Conservation (phyloP, 2,113 vertebrate genomes). For the Odobenus rosmarus region DNA sequence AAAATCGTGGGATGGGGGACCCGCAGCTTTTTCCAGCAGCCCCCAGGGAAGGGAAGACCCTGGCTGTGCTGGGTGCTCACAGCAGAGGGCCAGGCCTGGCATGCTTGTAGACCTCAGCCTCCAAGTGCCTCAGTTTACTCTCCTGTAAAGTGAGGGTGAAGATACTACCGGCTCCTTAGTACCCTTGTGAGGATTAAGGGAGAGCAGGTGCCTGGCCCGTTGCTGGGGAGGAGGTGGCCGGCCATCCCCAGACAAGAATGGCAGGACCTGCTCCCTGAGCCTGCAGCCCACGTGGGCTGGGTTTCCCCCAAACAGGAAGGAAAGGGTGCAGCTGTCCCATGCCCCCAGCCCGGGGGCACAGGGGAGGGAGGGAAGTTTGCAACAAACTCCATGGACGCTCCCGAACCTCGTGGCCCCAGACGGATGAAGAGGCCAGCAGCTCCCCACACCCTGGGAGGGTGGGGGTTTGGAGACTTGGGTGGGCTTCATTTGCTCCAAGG, state of each 20-base stretch:
- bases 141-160: neutral
- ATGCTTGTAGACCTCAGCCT: too few relatives aligned
- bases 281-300: too few relatives aligned
- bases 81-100: neutral
- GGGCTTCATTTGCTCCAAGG: neutral
- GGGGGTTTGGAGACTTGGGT: rapidly evolving
- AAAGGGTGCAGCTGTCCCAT: neutral
- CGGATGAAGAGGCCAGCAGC: neutral
- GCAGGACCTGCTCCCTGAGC: neutral
- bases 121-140: neutral
- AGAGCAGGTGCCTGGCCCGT: too few relatives aligned
- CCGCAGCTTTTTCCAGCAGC: neutral
- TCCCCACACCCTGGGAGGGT: neutral
- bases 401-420: neutral
- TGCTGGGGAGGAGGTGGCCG: neutral
- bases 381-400: neutral
- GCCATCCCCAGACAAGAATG: rapidly evolving
- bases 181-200: rapidly evolving
- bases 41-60: neutral
- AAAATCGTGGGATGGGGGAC: neutral
- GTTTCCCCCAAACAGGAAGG: neutral
- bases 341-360: neutral
- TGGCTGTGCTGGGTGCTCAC: neutral
- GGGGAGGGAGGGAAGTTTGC: too few relatives aligned
- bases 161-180: rapidly evolving